Evolutionary conservation across 2,888 invertebrate species (phyloP).

Genomic region (Ophion ventricosus): DNA sequence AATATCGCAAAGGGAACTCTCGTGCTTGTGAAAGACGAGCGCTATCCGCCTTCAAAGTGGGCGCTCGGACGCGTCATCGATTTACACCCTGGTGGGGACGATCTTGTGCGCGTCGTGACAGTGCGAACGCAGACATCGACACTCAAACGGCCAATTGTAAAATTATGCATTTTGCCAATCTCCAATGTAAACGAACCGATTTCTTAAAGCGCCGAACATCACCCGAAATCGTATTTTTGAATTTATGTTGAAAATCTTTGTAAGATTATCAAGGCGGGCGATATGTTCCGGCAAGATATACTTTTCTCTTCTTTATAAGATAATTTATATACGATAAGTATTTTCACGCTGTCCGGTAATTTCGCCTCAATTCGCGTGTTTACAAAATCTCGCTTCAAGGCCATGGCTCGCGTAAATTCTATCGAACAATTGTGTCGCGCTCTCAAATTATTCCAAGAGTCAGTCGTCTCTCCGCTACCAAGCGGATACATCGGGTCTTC

Average conservation of each 20-base stretch:
- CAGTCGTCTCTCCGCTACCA: no score
- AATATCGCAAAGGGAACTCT: neutral
- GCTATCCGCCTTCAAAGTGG: slow-evolving; percentile 14
- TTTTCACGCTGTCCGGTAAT: no score
- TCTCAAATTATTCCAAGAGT: no score
- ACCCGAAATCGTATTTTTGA: neutral
- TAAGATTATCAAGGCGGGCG: slow-evolving; percentile 2
- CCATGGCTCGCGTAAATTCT: no score
- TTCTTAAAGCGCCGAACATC: neutral
- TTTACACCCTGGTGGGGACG: neutral
- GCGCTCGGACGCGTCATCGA: slow-evolving; percentile 7
- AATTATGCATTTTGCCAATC: neutral
- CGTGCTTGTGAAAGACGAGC: slow-evolving; percentile 10
- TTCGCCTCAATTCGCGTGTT: no score
- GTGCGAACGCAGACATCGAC: neutral
- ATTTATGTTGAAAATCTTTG: slow-evolving; percentile 6
- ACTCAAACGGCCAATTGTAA: neutral
- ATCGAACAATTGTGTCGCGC: no score
- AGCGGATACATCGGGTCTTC: no score
- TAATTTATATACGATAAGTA: no score
- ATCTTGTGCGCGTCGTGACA: neutral
- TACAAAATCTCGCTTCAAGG: no score
- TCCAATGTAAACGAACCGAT: neutral
- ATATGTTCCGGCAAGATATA: no score
- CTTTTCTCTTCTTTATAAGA: no score